Evolutionary conservation across 2,113 vertebrate species (phyloP).

Genomic region (Seriola quinqueradiata): DNA sequence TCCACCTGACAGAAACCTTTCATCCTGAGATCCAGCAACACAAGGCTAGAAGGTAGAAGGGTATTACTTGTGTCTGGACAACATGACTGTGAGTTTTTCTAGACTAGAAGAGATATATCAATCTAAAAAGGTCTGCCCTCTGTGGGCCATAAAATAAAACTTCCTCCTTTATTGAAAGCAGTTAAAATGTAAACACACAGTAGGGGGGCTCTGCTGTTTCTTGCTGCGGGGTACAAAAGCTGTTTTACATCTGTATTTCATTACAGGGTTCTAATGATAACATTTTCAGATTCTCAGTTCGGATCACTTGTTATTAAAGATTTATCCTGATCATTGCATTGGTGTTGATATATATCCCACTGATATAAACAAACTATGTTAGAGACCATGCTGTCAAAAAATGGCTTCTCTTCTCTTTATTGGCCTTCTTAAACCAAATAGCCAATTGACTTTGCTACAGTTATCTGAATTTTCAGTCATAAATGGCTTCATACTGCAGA

Average conservation of each 20-base stretch:
- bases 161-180: background rate
- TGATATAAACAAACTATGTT: background rate
- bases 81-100: background rate
- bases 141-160: background rate
- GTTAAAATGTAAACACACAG: background rate
- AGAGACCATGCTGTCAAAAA: background rate
- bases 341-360: too few species aligned
- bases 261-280: too few species aligned
- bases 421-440: background rate
- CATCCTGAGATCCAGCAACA: background rate
- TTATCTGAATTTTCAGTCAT: background rate
- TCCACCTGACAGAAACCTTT: constrained; percentile 6
- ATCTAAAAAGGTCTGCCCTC: background rate
- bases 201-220: too few species aligned
- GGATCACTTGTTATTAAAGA: too few species aligned
- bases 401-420: background rate
- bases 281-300: too few species aligned
- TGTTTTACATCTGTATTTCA: too few species aligned
- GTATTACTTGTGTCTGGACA: background rate
- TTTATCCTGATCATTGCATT: too few species aligned
- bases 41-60: background rate
- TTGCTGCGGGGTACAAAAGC: too few species aligned
- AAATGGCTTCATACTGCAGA: background rate
- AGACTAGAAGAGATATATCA: background rate
- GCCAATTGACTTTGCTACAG: too few species aligned